Base-by-base conservation (phyloP, 1,140 invertebrate species). In the Dendrolimus punctatus region DNA sequence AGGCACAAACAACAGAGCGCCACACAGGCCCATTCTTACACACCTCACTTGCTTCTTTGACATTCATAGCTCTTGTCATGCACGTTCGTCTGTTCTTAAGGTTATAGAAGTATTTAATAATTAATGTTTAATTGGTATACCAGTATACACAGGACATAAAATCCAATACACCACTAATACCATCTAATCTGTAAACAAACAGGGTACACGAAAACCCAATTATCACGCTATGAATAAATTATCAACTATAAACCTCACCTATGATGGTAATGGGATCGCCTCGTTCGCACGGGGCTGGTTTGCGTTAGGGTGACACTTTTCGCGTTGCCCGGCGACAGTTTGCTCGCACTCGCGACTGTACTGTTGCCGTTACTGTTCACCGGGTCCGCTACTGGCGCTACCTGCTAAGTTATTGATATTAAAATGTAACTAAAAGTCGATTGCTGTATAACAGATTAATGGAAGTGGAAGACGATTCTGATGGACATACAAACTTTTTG, bases 231-330 rank as follows among this genome's bases (percentile, higher is more conserved):
- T 23, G 23, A 23, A 46, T 36, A 46, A 23, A 46, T 46, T 36
- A 9, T 23, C 9, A 46, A 46, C 23, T 46, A 23, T 36, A 46
- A 46, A 46, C 6, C 4, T 51, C 37, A 87, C 87, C 87, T 85
- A 63, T 88, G 85, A 74, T 88, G 86, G 64, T 88, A 85, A 71
- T 87, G 80, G 8, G 83, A 76, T 45, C 82, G 74, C 58, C 85
- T 75, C 5, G 80, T 85, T n/a, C 86, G 70, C 46, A 88, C 76
- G 6, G 87, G 87, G 53, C 87, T 87, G 9, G 87, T 88, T 68
- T 88, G 87, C 7, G 80, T 80, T 48, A 86, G 77, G n/a, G 71
- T 73, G 46, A 81, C 73, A 62, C 58, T 79, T 64, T 88, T 87
- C 47, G 72, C 73, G 57, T 80, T 87, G 54, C 75, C 68, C 4